Conservation (phyloP, 2,797 vertebrate species). For the Selene dorsalis region DNA sequence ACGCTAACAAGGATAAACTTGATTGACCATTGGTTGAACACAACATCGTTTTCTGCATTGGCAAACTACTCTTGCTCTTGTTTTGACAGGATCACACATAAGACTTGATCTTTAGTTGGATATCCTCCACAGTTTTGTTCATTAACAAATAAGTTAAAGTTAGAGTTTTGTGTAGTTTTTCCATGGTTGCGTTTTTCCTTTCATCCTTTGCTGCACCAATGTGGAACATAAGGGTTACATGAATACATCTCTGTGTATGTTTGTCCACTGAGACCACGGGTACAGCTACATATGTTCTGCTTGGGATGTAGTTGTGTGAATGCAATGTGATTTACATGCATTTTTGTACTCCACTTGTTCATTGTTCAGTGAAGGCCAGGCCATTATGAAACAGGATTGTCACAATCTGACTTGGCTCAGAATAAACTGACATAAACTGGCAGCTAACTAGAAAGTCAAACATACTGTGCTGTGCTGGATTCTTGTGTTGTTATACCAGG, state of each 20-base stretch:
- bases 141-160: neutral
- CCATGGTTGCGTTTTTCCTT: conserved; percentile 5
- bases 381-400: neutral
- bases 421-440: conserved; percentile 52
- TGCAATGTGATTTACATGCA: conserved; percentile 27
- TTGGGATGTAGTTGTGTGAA: conserved; percentile 38
- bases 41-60: conserved; percentile 18
- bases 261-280: conserved; percentile 15
- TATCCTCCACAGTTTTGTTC: neutral
- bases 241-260: conserved; percentile 22
- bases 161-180: neutral
- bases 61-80: neutral
- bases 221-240: conserved; percentile 22
- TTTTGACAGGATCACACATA: neutral
- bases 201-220: neutral
- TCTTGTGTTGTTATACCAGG: neutral
- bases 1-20: conserved; percentile 45
- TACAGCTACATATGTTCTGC: conserved; percentile 10
- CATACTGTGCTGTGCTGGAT: neutral
- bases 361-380: neutral
- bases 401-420: neutral
- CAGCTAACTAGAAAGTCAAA: conserved; percentile 20
- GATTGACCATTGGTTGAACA: conserved; percentile 15
- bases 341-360: neutral
- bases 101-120: neutral